A percentile compares a stretch with the other conserved stretches of the same genome.
These are phyloP conservation scores for Sanderia malayensis DNA, from an alignment of 30 jellyfish, hydroid and myxozoan species.

Conservation along the genomic window DNA sequence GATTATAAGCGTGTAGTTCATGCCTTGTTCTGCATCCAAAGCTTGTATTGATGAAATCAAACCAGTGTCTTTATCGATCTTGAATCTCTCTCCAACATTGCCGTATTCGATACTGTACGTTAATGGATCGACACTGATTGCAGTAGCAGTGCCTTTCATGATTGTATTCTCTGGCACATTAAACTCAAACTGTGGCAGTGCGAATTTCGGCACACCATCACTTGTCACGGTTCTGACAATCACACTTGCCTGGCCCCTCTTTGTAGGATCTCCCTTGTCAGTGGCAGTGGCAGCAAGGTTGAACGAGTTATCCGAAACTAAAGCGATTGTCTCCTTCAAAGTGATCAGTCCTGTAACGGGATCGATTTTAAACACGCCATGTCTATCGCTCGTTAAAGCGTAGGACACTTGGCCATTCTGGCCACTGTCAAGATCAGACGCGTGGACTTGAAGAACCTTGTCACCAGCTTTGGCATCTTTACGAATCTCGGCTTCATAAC, in stretches of 20 bases:
- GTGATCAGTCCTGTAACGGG: constrained; percentile 72
- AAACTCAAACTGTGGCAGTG: constrained; percentile 64
- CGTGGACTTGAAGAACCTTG: constrained; percentile 64
- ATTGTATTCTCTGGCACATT: constrained; percentile 56
- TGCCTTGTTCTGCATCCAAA: constrained; percentile 86
- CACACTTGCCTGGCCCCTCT: constrained; percentile 78
- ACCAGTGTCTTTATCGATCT: constrained; percentile 61
- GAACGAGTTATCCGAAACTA: constrained; percentile 38
- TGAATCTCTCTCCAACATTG: constrained; percentile 51
- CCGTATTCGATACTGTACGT: constrained; percentile 74
- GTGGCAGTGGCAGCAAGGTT: constrained; percentile 69
- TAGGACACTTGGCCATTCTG: constrained; percentile 63
- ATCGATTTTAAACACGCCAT: constrained; percentile 59
- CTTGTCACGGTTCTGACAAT: constrained; percentile 45
- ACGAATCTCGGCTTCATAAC: constrained; percentile 62
- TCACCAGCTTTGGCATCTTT: constrained; percentile 65
- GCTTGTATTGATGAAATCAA: constrained; percentile 46
- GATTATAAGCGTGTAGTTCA: constrained; percentile 51
- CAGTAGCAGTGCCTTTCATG: constrained; percentile 67
- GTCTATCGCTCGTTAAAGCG: constrained; percentile 46
- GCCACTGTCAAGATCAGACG: constrained; percentile 96
- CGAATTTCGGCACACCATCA: constrained; percentile 92
- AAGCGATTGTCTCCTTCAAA: constrained; percentile 67
- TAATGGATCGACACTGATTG: constrained; percentile 84
- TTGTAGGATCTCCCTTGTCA: constrained; percentile 56